Percentiles rank a stretch among this genome's conserved stretches.
phyloP scores from a whole-genome alignment of 2,797 vertebrate genomes.

The Falco concolor region DNA sequence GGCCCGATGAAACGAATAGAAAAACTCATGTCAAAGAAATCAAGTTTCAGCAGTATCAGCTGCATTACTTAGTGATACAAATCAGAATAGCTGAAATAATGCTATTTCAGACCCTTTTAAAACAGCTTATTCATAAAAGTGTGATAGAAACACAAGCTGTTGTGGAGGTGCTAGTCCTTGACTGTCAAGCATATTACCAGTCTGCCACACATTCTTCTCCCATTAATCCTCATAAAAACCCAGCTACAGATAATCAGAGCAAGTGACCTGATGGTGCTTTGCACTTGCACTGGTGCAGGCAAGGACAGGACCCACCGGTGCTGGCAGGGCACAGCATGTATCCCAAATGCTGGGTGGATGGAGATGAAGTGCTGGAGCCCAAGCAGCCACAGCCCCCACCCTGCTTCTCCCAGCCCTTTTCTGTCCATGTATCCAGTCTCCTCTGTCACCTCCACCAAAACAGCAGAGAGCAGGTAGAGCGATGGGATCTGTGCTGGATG shows the following conservation, averaged over 20 bases:
- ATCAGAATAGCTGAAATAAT: conserved; percentile 36
- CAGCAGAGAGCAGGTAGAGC: accelerated
- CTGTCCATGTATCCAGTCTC: not conserved
- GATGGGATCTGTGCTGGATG: not conserved
- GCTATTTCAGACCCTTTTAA: conserved; percentile 9
- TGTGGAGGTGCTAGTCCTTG: conserved; percentile 5
- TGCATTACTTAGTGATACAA: conserved; percentile 19
- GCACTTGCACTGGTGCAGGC: accelerated
- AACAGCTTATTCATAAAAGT: conserved; percentile 7
- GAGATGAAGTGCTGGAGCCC: not conserved
- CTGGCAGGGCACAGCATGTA: not conserved
- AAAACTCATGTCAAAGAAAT: conserved; percentile 35
- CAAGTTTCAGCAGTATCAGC: conserved; percentile 17
- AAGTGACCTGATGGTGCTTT: not conserved
- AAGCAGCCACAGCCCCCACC: not conserved
- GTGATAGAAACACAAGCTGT: conserved; percentile 32
- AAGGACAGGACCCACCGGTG: not conserved
- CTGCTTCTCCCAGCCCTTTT: not conserved
- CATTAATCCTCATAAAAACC: not conserved
- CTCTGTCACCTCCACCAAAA: not conserved
- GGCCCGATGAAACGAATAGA: not conserved
- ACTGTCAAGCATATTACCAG: conserved; percentile 21
- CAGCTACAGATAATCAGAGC: not conserved
- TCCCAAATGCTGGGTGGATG: not conserved
- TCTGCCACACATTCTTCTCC: conserved; percentile 13